Percentiles rank a stretch among this genome's conserved stretches.
Evolutionary conservation across 2,113 vertebrate genomes (phyloP).

Genomic region (Anhinga rufa): DNA sequence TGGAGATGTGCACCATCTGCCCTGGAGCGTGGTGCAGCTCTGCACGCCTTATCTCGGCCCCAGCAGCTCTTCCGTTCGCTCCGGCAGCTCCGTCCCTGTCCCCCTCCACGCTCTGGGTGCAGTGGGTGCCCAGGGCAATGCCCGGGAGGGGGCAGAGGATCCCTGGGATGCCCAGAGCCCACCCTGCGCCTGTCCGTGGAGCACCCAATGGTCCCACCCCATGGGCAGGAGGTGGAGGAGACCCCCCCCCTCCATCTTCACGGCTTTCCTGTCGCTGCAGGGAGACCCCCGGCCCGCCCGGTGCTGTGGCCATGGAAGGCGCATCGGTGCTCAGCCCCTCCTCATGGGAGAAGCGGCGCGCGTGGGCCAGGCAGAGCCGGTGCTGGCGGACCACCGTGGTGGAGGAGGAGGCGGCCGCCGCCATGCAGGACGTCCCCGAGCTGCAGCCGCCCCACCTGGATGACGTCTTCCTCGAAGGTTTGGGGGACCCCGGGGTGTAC

Average conservation of each 20-base stretch:
- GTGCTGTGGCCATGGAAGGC: constrained; percentile 25
- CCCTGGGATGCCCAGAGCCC: not conserved
- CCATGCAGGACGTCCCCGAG: not conserved
- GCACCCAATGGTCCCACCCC: not conserved
- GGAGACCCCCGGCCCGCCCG: not conserved
- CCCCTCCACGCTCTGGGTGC: not conserved
- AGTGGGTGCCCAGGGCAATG: not conserved
- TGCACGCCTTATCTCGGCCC: not conserved
- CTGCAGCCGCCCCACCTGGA: constrained; percentile 52
- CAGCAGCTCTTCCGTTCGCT: not conserved
- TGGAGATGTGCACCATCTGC: not conserved
- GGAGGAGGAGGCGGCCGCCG: constrained; percentile 22
- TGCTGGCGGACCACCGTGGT: constrained; percentile 70
- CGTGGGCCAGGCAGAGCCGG: constrained; percentile 78
- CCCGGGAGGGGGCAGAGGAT: not conserved
- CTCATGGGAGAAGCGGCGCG: constrained; percentile 71
- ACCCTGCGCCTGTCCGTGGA: not conserved
- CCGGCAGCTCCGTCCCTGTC: not conserved
- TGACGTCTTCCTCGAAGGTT: constrained; percentile 79
- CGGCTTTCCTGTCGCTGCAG: not conserved
- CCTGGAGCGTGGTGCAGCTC: not conserved
- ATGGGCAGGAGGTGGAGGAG: too few species aligned
- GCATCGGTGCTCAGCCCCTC: constrained; percentile 54
- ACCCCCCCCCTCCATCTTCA: not conserved
- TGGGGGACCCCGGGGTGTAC: not conserved